A percentile compares a stretch with the other conserved stretches of the same genome.
phyloP scores from a whole-genome alignment of 2,888 invertebrate genomes.

The Scaeva pyrastri region DNA sequence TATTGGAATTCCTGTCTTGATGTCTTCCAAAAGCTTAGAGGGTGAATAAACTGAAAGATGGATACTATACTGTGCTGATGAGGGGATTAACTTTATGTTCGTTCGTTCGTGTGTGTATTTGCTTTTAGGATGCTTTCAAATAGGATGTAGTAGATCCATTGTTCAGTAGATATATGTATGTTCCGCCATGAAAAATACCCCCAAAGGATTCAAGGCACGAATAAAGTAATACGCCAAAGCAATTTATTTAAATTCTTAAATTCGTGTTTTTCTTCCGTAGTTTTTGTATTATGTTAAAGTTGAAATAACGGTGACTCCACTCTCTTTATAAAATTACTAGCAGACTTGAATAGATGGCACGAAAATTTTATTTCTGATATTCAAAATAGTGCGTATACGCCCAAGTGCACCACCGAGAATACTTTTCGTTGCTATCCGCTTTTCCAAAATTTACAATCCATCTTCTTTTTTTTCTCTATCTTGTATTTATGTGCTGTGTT shows the following conservation, averaged over 20 bases:
- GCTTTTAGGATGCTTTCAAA: conserved; percentile 51
- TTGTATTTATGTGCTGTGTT: no score
- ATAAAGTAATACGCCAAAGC: not conserved
- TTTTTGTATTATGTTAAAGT: no score
- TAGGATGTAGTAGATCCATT: conserved; percentile 20
- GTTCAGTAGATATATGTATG: not conserved
- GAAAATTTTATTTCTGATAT: no score
- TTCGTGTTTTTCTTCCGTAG: no score
- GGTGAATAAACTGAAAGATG: conserved; percentile 38
- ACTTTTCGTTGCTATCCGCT: no score
- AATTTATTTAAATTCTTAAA: not conserved
- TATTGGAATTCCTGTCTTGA: conserved; percentile 75
- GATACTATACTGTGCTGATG: conserved; percentile 40
- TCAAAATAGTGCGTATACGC: no score
- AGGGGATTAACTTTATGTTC: conserved; percentile 57
- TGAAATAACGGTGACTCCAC: no score
- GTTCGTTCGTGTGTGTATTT: not conserved
- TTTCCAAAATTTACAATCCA: no score
- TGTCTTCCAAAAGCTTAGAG: conserved; percentile 21
- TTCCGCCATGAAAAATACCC: not conserved
- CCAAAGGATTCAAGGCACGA: not conserved
- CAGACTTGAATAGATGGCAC: no score
- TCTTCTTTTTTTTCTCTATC: no score
- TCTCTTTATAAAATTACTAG: no score
- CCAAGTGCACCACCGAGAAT: no score